Base-by-base conservation (phyloP, 2,113 vertebrate genomes). In the Echinops telfairi region DNA sequence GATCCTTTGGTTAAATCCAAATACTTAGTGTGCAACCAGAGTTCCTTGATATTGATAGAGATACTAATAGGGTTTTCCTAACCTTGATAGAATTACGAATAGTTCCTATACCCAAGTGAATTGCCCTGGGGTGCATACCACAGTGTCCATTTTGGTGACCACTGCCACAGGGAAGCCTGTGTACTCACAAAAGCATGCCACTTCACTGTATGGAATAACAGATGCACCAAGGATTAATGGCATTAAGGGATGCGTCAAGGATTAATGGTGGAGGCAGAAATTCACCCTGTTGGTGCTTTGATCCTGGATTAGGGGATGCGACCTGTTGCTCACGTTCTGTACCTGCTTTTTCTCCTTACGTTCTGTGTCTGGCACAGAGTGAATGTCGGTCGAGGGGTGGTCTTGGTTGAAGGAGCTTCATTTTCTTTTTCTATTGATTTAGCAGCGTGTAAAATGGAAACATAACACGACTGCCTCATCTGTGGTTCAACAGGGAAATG, bases 21-120 rank as follows among this genome's bases (percentile, higher is more conserved):
- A n/a, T 16, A 71, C 6, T 71, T 71, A 71, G 29, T 73, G 19
- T 27, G 20, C 68, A 16, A 33, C 33, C 71, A 73, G 20, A 36
- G 29, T 6, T 8, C 27, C 31, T 68, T 10, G 11, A 73, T 73
- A 36, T 82, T 73, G 94, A 86, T 95, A n/a, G 10, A 90, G 94
- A 1, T 84, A 38, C 10, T 89, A 71, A 71, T 84, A 40, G 31
- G 76, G 89, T 89, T 22, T 84, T 70, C 29, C 47, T 31, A 29
- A 73, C 36, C 20, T 85, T 73, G 94, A 86, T 95, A n/a, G 10
- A 90, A 95, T 1, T 84, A 38, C 10, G 87, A 71, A 71, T 87
- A 40, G 31, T 76, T 91, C 29, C 15, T 89, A 0, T 73, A 33
- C 19, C 14, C 22, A 60, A 60, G 36, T 15, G 20, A 57, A 25